These are phyloP conservation scores for Gandaritis pyraliata DNA, from an alignment of 2,888 invertebrate genomes.

Conservation along the genomic window DNA sequence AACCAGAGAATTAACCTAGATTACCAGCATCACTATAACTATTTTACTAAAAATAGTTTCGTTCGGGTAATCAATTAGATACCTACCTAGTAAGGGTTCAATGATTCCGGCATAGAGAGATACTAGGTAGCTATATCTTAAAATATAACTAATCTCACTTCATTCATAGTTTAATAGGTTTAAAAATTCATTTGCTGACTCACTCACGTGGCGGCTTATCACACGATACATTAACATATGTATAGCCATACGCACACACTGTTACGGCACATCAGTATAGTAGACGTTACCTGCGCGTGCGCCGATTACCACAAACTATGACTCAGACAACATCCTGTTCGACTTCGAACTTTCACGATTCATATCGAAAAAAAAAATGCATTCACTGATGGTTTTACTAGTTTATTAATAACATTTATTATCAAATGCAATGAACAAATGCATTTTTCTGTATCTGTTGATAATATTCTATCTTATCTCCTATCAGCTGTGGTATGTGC, in stretches of 20 bases:
- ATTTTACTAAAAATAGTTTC: too few species aligned
- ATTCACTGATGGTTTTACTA: slow-evolving; percentile 39
- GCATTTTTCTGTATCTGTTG: not conserved
- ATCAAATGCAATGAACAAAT: not conserved
- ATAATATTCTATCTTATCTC: slow-evolving; percentile 50
- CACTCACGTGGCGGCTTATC: slow-evolving; percentile 80
- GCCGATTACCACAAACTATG: slow-evolving; percentile 66
- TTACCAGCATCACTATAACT: too few species aligned
- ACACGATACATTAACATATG: slow-evolving; percentile 46
- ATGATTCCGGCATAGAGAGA: too few species aligned
- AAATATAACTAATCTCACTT: slow-evolving; percentile 13
- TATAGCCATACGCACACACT: slow-evolving; percentile 49
- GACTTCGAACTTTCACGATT: slow-evolving; percentile 75
- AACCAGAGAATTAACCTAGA: too few species aligned
- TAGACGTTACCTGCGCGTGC: slow-evolving; percentile 77
- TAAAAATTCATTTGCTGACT: slow-evolving; percentile 56
- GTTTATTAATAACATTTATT: not conserved
- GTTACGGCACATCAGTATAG: slow-evolving; percentile 59
- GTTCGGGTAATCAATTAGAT: too few species aligned
- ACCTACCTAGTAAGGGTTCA: too few species aligned
- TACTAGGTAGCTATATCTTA: too few species aligned
- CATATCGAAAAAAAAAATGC: slow-evolving; percentile 52
- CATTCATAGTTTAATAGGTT: slow-evolving; percentile 35
- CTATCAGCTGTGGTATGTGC: slow-evolving; percentile 35
- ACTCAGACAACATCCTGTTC: slow-evolving; percentile 77